These are phyloP conservation scores for Creontiades dilutus DNA, from an alignment of 2,888 invertebrate species.

Conservation along the genomic window DNA sequence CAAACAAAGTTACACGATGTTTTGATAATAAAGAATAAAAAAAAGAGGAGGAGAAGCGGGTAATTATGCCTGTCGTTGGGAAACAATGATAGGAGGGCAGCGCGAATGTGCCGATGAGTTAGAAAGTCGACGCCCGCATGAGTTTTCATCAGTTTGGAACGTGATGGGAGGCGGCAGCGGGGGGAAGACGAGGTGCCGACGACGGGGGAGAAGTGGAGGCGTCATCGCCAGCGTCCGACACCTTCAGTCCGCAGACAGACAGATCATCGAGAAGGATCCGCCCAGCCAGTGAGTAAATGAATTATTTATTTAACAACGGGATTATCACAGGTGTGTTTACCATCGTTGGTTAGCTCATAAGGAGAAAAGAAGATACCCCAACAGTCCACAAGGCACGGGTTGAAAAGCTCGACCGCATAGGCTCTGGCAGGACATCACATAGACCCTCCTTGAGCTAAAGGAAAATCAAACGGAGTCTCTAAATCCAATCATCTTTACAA, in stretches of 20 bases:
- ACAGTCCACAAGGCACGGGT: too few species aligned
- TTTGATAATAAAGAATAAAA: constrained; percentile 46
- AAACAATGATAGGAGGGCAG: constrained; percentile 55
- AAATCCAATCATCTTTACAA: too few species aligned
- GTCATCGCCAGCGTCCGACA: constrained; percentile 7
- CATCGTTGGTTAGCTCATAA: too few species aligned
- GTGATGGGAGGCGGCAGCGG: constrained; percentile 36
- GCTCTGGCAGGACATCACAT: too few species aligned
- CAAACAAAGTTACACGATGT: constrained; percentile 54
- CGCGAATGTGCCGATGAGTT: constrained; percentile 31
- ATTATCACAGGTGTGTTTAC: too few species aligned
- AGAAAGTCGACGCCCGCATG: constrained; percentile 61
- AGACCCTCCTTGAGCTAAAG: too few species aligned
- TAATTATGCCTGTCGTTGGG: constrained; percentile 63
- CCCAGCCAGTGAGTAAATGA: constrained; percentile 3
- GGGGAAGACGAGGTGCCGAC: neutral
- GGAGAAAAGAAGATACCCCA: too few species aligned
- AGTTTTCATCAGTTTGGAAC: constrained; percentile 43
- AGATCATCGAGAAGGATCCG: constrained; percentile 15
- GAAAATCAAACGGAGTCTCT: too few species aligned
- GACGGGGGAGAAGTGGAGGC: neutral
- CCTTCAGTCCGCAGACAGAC: constrained; percentile 38
- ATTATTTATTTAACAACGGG: too few species aligned
- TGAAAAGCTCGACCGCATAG: too few species aligned
- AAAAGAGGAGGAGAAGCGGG: constrained; percentile 60